phyloP scores from a whole-genome alignment of 2,888 invertebrate species.

The Omphaloscelis lunosa region DNA sequence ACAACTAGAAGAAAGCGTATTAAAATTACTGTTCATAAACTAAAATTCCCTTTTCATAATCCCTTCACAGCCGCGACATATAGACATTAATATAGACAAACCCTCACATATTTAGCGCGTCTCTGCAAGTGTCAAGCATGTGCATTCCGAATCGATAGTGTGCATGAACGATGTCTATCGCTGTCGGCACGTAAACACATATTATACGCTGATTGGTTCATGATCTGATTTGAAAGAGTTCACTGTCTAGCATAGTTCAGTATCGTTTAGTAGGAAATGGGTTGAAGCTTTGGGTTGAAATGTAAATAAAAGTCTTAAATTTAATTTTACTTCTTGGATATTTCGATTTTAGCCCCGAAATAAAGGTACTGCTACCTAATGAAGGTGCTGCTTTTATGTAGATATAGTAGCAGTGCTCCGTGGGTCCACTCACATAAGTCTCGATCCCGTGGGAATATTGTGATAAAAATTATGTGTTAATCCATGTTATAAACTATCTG shows the following conservation, averaged over 20 bases:
- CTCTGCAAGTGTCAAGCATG: constrained; percentile 71
- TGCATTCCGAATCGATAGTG: constrained; percentile 82
- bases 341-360: too few species aligned
- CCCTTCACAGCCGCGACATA: not conserved
- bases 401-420: too few species aligned
- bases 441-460: too few species aligned
- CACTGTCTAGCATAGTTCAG: not conserved
- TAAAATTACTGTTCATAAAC: not conserved
- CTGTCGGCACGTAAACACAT: constrained; percentile 50
- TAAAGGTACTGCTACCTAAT: too few species aligned
- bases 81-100: constrained; percentile 34
- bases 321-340: too few species aligned
- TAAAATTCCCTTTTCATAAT: not conserved
- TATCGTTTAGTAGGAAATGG: not conserved
- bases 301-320: too few species aligned
- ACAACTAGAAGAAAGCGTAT: not conserved
- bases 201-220: constrained; percentile 40
- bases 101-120: constrained; percentile 67
- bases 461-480: too few species aligned
- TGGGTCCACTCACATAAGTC: too few species aligned
- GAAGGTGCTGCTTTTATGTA: too few species aligned
- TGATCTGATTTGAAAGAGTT: constrained; percentile 29
- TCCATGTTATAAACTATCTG: too few species aligned
- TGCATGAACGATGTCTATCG: constrained; percentile 67
- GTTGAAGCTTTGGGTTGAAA: too few species aligned